Evolutionary conservation across 2,797 vertebrate genomes (phyloP), one percentile per base, ranked within the genome.

Genomic region (Uromys caudimaculatus): DNA sequence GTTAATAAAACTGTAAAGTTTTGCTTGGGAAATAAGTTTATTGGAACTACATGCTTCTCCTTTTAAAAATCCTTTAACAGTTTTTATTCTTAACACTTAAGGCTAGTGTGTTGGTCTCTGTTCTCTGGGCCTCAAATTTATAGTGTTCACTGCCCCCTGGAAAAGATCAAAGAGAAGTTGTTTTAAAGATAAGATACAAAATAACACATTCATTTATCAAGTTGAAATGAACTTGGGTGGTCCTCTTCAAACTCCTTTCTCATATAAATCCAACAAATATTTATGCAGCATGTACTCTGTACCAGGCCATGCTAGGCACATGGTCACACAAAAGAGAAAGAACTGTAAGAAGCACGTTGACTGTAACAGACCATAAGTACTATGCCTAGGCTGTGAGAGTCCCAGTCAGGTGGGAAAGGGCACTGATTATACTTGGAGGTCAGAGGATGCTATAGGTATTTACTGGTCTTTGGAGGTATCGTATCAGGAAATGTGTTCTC

Each of bases 281-380:
- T 93, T 91, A 47, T 35, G 32, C 32, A 79, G 52, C 11, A 13
- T 27, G 29, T 76, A 60, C 54, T 4, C 27, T 9, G 56, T 27
- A 50, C 29, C 32, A 82, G 54, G 84, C 67, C 71, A 56, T 35
- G n/a, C 50, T 44, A 69, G 41, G 12, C n/a, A 81, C 35, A 64
- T 69, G 24, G 5, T 41, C 38, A 67, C 23, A 91, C 5, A 44
- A 89, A 82, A 60, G 92, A 91, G 73, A 96, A 93, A 77, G 54
- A 90, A 84, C 5, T 6, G 56, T 24, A 73, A 41, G 69, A 96
- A 91, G 92, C 8, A 5, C 7, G 4, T 12, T 79, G 69, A 27
- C 27, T 24, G 32, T 64, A 10, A 58, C 27, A 11, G 6, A 32
- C 67, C 58, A 12, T 52, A 82, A 64, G 82, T 47, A 82, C 91